Base-by-base conservation (phyloP, 2,797 vertebrate species). In the Notolepis coatsorum region DNA sequence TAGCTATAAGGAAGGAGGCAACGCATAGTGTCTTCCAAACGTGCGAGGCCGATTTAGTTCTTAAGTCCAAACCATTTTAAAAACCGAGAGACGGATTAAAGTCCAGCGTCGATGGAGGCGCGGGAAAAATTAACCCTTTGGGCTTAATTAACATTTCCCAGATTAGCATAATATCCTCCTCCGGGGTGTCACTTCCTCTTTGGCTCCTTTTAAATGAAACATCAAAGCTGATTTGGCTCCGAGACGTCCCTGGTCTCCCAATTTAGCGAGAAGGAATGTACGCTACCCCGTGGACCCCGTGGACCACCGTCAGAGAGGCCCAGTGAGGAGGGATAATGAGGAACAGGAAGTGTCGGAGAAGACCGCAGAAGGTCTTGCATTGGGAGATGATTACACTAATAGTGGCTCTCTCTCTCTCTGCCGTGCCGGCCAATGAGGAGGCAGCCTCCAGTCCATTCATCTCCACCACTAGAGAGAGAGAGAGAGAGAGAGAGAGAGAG, bases 41-140 rank as follows among this genome's bases (percentile, higher is more conserved):
- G 64, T 66, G 38, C 55, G 79, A 71, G 61, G 64, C 61, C 78
- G 64, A 85, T 89, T 86, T 58, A 70, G 79, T 74, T 50, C 38
- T 51, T 67, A 79, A 68, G 59, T 82, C 45, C 67, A 64, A n/a
- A n/a, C 59, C 57, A 56, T 86, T 84, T 82, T 74, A 71, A 85
- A 47, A n/a, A n/a, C 60, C 54, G 59, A 46, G 48, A 49, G 73
- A 76, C 61, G 75, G 71, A 91, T 89, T 89, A 77, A 88, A 85
- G 77, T 64, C 43, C 58, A 46, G 62, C 61, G 64, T 73, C 68
- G 77, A 80, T 89, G 81, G 85, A 84, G 71, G 58, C 65, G 61
- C 54, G 65, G 70, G 85, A 92, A 90, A 85, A 92, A 90, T 92
- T 74, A 93, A 92, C 88, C 90, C 84, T 81, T 88, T 76, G 86